A percentile compares a stretch with the other conserved stretches of the same genome.
These are phyloP conservation scores for Mythimna impura DNA, from an alignment of 2,888 invertebrate genomes.

Conservation along the genomic window DNA sequence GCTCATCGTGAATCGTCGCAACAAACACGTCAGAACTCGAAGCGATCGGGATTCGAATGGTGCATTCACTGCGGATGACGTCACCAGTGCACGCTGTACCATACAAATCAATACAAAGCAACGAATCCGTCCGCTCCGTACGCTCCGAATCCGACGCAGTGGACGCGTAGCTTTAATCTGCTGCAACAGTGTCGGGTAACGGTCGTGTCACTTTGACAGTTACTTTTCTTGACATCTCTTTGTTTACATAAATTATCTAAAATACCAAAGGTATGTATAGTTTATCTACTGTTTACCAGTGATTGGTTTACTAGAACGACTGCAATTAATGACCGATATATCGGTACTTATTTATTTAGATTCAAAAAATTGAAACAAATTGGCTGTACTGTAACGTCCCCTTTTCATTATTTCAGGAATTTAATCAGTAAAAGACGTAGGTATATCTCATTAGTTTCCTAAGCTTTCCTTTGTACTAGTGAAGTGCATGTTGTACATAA, in stretches of 20 bases:
- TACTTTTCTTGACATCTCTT: neutral
- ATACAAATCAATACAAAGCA: too few species aligned
- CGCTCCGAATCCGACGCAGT: too few species aligned
- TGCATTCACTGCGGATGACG: too few species aligned
- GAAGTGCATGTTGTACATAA: constrained; percentile 24
- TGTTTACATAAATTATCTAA: neutral
- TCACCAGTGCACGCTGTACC: too few species aligned
- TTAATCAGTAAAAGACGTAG: neutral
- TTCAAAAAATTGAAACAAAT: neutral
- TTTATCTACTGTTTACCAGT: neutral
- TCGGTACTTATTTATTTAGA: too few species aligned
- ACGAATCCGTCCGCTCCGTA: too few species aligned
- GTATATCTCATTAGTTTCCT: neutral
- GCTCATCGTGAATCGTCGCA: too few species aligned
- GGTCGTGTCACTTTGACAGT: neutral
- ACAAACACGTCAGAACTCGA: too few species aligned
- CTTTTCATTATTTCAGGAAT: neutral
- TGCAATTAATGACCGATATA: neutral
- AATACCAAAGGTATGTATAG: neutral
- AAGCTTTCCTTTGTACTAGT: constrained; percentile 20
- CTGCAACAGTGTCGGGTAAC: neutral
- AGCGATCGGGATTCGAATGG: too few species aligned
- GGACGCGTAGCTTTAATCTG: neutral
- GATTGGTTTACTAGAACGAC: neutral
- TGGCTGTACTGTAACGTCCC: neutral